These are phyloP conservation scores for Belonocnema kinseyi DNA, from an alignment of 1,140 invertebrate species.

Conservation along the genomic window DNA sequence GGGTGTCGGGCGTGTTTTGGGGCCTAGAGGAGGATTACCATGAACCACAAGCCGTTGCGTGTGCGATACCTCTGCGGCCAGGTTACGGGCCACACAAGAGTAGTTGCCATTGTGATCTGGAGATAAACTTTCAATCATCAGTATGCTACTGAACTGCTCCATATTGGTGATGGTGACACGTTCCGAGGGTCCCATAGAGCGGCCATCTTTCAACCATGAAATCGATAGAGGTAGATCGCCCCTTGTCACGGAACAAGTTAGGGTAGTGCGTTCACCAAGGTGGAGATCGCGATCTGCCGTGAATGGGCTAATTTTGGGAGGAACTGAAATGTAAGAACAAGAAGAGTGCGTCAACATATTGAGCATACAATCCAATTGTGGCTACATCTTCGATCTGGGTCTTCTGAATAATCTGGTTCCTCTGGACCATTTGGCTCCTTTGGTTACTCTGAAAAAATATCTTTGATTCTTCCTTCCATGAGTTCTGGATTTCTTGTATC, in stretches of 20 bases:
- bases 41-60: slow-evolving; percentile 87
- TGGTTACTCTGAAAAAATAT: too few species aligned
- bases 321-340: slow-evolving; percentile 80
- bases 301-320: slow-evolving; percentile 88
- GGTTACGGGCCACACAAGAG: slow-evolving; percentile 84
- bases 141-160: slow-evolving; percentile 86
- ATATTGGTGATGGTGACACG: slow-evolving; percentile 82
- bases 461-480: too few species aligned
- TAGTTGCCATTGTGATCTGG: slow-evolving; percentile 87
- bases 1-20: slow-evolving; percentile 64
- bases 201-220: slow-evolving; percentile 86
- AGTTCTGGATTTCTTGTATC: neutral
- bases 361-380: slow-evolving; percentile 45
- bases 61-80: slow-evolving; percentile 83
- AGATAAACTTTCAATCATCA: slow-evolving; percentile 86
- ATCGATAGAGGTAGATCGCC: slow-evolving; percentile 87
- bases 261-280: slow-evolving; percentile 85
- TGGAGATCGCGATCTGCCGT: slow-evolving; percentile 83
- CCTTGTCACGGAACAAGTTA: slow-evolving; percentile 86
- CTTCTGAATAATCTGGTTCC: slow-evolving; percentile 5
- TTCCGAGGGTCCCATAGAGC: slow-evolving; percentile 79
- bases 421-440: neutral
- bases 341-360: slow-evolving; percentile 55
- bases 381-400: slow-evolving; percentile 42
- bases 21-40: slow-evolving; percentile 80